Conservation (phyloP, 2,797 vertebrate genomes). For the Ceyx erithaca region DNA sequence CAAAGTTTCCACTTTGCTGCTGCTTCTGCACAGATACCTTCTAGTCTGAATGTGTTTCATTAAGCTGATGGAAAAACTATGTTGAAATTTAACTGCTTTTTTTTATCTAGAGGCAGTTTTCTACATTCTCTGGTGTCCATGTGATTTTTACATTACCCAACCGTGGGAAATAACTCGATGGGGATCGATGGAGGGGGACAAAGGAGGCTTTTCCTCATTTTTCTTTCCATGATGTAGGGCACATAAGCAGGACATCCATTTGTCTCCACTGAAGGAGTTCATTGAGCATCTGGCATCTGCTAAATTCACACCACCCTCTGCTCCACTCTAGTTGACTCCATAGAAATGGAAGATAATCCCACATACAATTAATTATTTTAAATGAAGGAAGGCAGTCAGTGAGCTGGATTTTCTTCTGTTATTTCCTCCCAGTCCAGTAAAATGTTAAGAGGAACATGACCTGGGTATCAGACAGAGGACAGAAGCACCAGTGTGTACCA, state of each 20-base stretch:
- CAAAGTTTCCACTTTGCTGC: not conserved
- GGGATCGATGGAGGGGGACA: not conserved
- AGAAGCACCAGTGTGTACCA: not conserved
- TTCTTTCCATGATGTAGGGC: not conserved
- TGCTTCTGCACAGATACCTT: not conserved
- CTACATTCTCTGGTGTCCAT: not conserved
- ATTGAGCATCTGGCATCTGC: not conserved
- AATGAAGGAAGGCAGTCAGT: not conserved
- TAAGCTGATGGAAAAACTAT: not conserved
- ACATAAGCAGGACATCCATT: not conserved
- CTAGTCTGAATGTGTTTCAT: not conserved
- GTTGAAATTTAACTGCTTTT: not conserved
- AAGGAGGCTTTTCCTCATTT: not conserved
- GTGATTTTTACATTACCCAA: not conserved
- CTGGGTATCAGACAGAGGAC: not conserved
- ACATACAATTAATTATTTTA: not conserved
- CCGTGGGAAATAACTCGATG: not conserved
- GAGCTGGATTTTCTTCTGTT: not conserved
- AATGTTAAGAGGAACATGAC: not conserved
- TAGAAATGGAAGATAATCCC: not conserved
- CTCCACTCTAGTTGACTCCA: not conserved
- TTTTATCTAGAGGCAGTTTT: not conserved
- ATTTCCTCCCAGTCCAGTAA: not conserved
- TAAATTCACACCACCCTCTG: not conserved
- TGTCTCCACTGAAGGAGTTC: not conserved